Conservation (phyloP, 1,140 invertebrate species). For the Anoplophora glabripennis region DNA sequence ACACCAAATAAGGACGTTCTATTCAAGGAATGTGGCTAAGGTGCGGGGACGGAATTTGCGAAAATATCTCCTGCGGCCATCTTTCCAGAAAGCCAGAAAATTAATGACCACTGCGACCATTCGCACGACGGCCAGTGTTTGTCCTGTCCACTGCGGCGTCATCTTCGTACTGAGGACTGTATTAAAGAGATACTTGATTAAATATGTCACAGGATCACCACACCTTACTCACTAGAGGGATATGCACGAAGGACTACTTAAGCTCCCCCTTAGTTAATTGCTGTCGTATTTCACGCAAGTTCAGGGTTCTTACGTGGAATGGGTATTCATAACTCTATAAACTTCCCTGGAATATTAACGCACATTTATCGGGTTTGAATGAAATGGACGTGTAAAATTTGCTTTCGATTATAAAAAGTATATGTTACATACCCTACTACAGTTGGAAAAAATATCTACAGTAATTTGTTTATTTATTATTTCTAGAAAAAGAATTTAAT, state of each 20-base stretch:
- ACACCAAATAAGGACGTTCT: not conserved
- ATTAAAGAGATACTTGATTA: slow-evolving; percentile 25
- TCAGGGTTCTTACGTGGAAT: not conserved
- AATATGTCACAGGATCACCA: slow-evolving; percentile 22
- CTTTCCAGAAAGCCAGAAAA: slow-evolving; percentile 14
- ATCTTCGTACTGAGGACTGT: slow-evolving; percentile 21
- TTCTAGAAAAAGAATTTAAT: no score
- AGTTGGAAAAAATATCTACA: no score
- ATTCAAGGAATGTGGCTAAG: slow-evolving; percentile 19
- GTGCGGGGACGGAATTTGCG: slow-evolving; percentile 24
- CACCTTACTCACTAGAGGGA: slow-evolving; percentile 22
- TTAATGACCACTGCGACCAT: slow-evolving; percentile 13
- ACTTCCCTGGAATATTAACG: no score
- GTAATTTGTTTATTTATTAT: no score
- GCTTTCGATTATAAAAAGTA: no score
- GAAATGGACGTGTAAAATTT: no score
- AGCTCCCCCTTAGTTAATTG: slow-evolving; percentile 17
- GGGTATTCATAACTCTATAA: no score
- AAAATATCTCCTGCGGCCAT: slow-evolving; percentile 20
- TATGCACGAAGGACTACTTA: slow-evolving; percentile 19
- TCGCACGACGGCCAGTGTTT: slow-evolving; percentile 9
- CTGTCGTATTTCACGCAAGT: slow-evolving; percentile 9
- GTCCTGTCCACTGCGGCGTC: slow-evolving; percentile 14
- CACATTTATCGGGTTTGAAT: no score
- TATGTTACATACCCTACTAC: no score